Conservation (phyloP, 1,140 invertebrate genomes). For the Artemia franciscana region DNA sequence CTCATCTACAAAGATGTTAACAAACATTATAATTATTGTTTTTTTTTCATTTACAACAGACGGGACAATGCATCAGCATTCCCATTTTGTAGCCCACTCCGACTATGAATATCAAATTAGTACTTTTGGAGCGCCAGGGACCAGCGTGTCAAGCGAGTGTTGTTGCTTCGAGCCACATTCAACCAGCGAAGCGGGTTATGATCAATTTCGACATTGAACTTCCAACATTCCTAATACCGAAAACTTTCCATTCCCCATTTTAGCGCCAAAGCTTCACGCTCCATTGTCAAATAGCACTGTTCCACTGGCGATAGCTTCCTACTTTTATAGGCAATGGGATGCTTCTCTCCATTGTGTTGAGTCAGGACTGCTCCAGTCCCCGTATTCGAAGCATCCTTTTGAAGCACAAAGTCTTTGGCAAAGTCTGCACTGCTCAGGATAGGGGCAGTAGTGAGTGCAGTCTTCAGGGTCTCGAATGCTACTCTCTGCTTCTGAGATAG, state of each 20-base stretch:
- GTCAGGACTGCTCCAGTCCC: slow-evolving; percentile 3
- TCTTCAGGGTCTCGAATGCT: neutral
- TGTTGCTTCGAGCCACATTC: neutral
- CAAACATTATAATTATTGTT: too few species aligned
- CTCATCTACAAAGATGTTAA: too few species aligned
- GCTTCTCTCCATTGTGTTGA: slow-evolving; percentile 1
- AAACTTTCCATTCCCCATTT: slow-evolving; percentile 17
- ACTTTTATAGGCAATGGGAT: slow-evolving; percentile 18
- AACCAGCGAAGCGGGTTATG: slow-evolving; percentile 17
- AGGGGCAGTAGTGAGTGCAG: neutral
- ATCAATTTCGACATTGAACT: slow-evolving; percentile 19
- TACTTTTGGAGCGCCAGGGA: neutral
- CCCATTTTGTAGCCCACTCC: neutral
- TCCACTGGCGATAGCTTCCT: slow-evolving; percentile 19
- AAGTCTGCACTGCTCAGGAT: slow-evolving; percentile 3
- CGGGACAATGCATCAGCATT: neutral
- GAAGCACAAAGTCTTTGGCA: neutral
- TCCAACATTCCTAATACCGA: slow-evolving; percentile 17
- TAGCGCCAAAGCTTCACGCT: slow-evolving; percentile 19
- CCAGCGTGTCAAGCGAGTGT: neutral
- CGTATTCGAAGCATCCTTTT: slow-evolving; percentile 1
- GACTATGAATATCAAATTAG: neutral
- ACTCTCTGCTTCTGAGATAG: neutral
- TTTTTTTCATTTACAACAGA: neutral
- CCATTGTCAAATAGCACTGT: slow-evolving; percentile 20